These are phyloP conservation scores for Ageneiosus marmoratus DNA, from an alignment of 2,113 vertebrate genomes.

Conservation along the genomic window DNA sequence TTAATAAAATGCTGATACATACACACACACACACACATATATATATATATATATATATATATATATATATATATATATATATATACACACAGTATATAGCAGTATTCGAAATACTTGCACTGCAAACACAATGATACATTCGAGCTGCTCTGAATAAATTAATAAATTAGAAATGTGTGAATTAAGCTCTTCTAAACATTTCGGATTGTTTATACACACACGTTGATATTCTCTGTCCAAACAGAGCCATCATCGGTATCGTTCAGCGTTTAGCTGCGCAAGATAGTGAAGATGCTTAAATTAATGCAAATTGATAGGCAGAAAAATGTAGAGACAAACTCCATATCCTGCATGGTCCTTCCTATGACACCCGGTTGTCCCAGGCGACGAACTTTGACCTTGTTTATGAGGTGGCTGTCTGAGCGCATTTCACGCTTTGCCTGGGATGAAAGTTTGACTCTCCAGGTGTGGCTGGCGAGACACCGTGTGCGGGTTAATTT, in stretches of 20 bases:
- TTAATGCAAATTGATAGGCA: conserved; percentile 37
- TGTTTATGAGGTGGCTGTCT: conserved; percentile 74
- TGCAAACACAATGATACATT: background rate
- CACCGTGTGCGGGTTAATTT: conserved; percentile 59
- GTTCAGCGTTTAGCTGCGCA: background rate
- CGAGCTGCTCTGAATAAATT: conserved; percentile 18
- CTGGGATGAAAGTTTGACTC: conserved; percentile 68
- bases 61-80: too few species aligned
- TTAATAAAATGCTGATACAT: too few species aligned
- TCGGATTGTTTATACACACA: conserved; percentile 15
- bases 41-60: too few species aligned
- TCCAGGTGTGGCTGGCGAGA: conserved; percentile 71
- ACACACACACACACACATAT: too few species aligned
- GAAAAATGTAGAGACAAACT: conserved; percentile 31
- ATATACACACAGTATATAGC: too few species aligned
- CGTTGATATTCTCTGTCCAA: conserved; percentile 17
- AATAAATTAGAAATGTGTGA: conserved; percentile 26
- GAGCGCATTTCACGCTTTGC: conserved; percentile 73
- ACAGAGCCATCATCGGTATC: background rate
- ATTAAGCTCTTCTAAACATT: conserved; percentile 31
- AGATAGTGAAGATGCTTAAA: conserved; percentile 18
- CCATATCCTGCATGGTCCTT: conserved; percentile 59
- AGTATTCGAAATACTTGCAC: background rate
- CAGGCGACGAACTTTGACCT: conserved; percentile 70
- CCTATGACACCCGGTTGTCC: conserved; percentile 65